A percentile compares a stretch with the other conserved stretches of the same genome.
phyloP scores from a whole-genome alignment of 1,140 invertebrate genomes.

The Drosophila bocqueti region DNA sequence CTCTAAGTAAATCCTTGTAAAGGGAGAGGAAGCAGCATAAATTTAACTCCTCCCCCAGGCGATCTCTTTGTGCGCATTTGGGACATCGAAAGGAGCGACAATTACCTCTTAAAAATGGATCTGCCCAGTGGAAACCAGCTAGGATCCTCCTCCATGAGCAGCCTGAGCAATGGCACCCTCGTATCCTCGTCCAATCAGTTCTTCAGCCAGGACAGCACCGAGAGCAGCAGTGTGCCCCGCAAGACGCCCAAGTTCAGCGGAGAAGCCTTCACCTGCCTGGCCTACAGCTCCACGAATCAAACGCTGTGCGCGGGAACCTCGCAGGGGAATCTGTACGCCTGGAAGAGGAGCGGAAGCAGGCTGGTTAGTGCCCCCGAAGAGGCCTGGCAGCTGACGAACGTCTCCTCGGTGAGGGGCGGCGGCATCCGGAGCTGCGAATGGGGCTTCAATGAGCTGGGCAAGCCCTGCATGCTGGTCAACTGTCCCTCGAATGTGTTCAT shows the following conservation, averaged over 20 bases:
- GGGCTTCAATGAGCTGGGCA: constrained; percentile 89
- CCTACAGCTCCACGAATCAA: constrained; percentile 88
- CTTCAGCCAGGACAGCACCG: constrained; percentile 62
- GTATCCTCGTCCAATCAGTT: constrained; percentile 46
- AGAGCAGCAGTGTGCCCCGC: constrained; percentile 45
- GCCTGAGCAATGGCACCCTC: constrained; percentile 43
- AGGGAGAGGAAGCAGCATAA: neutral
- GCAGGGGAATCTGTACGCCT: constrained; percentile 95
- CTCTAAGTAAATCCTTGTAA: too few relatives aligned
- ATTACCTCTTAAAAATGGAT: constrained; percentile 91
- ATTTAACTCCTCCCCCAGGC: constrained; percentile 67
- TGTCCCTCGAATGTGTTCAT: constrained; percentile 94
- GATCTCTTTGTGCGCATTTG: constrained; percentile 95
- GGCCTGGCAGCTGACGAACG: constrained; percentile 89
- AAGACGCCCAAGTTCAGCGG: constrained; percentile 72
- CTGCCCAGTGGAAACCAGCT: constrained; percentile 52
- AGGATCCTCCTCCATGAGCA: constrained; percentile 38
- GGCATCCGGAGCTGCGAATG: constrained; percentile 91
- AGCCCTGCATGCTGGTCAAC: constrained; percentile 92
- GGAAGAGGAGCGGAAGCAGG: constrained; percentile 87
- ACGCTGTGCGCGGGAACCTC: constrained; percentile 96
- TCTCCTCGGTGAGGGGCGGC: constrained; percentile 87
- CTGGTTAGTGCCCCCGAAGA: constrained; percentile 85
- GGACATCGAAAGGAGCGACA: constrained; percentile 97
- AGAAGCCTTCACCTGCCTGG: constrained; percentile 91